Base-by-base conservation (phyloP, 2,888 invertebrate species). In the Hirtodrosophila histrioides region DNA sequence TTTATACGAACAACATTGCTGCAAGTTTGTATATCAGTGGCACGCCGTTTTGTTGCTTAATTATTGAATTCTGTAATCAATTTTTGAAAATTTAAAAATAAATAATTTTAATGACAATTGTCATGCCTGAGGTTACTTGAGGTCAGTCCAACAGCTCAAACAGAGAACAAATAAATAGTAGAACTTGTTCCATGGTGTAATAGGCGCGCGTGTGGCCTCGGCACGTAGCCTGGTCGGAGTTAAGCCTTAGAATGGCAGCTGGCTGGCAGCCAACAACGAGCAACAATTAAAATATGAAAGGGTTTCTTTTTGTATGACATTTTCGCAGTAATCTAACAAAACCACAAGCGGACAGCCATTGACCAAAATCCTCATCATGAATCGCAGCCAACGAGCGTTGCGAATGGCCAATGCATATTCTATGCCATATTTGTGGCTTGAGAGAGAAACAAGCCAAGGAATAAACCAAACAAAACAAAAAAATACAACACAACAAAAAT, bases 261-360 rank as follows among this genome's bases (percentile, higher is more conserved):
- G 78, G 23, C 46, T 9, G 56, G 44, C 49, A 54, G 27, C 5
- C 43, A 37, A 36, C n/a, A 36, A 37, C 51, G 31, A 41, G 46
- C 40, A 57, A 77, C 86, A 84, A 84, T 83, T 87, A 83, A 87
- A 86, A 86, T 87, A 79, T 84, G 75, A 84, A 84, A 88, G 84
- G 86, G 86, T 79, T 83, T 49, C 50, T 35, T 58, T 43, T 53
- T 53, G 37, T 53, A 54, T 39, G 46, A 70, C 58, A 61, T 68
- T 62, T 77, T 68, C 58, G 78, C 56, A 50, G 68, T 65, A 72
- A 78, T 81, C 78, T 71, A 75, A 72, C 79, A 66, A 64, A 83
- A 71, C 80, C 86, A 64, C 76, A 85, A 49, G 49, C 50, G 39
- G 57, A 43, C 50, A 40, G 31, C 24, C 44, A 61, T 44, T 64